These are phyloP conservation scores for Notodonta dromedarius DNA, from an alignment of 2,888 invertebrate genomes.

Conservation along the genomic window DNA sequence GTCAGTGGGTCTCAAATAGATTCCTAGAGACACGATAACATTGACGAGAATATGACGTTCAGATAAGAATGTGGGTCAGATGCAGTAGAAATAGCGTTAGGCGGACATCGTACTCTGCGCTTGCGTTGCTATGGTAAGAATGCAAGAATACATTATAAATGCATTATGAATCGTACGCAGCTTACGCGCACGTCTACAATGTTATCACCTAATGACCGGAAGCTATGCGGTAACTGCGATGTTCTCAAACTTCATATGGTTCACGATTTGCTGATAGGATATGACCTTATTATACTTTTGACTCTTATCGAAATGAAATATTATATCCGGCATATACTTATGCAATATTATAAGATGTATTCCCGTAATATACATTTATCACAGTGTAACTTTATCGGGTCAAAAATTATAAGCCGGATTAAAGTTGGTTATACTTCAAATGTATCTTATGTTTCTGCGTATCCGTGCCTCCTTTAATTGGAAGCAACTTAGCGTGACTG, in stretches of 20 bases:
- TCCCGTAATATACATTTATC: too few relatives aligned
- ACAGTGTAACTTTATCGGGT: too few relatives aligned
- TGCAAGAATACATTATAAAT: slow-evolving; percentile 56
- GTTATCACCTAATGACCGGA: slow-evolving; percentile 40
- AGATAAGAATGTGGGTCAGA: slow-evolving; percentile 74
- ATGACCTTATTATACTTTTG: not conserved
- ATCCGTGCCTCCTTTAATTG: not conserved
- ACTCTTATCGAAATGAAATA: not conserved
- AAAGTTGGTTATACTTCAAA: too few relatives aligned
- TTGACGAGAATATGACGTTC: slow-evolving; percentile 56
- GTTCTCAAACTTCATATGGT: slow-evolving; percentile 12
- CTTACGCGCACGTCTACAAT: slow-evolving; percentile 22
- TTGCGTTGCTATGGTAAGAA: slow-evolving; percentile 40
- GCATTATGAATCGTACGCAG: slow-evolving; percentile 46
- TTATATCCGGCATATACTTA: not conserved
- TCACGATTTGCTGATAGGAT: slow-evolving; percentile 10
- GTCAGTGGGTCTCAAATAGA: slow-evolving; percentile 34
- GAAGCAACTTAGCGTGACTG: not conserved
- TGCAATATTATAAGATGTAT: not conserved
- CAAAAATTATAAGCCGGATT: too few relatives aligned
- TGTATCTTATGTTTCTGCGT: too few relatives aligned
- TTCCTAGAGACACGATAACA: slow-evolving; percentile 38
- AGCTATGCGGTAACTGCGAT: slow-evolving; percentile 29
- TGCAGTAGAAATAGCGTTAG: slow-evolving; percentile 56
- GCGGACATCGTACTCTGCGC: slow-evolving; percentile 35